Base-by-base conservation (phyloP, 53 echinoderm and acorn worm genomes). In the Mesocentrotus franciscanus region DNA sequence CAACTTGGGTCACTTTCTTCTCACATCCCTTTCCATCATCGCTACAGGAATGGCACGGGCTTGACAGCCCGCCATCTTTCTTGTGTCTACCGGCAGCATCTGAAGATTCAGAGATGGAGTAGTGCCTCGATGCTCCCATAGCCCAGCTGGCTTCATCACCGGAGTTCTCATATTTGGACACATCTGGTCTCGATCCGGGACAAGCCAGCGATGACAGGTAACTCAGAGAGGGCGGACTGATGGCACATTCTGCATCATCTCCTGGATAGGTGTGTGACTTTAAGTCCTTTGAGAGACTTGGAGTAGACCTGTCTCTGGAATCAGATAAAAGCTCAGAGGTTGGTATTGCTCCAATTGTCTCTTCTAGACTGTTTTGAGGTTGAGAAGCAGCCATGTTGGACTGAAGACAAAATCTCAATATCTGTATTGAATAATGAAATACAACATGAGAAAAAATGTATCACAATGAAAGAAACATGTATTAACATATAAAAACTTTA, bases 11-110 rank as follows among this genome's bases (percentile, higher is more conserved):
- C 39, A 93, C 95, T 84, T 90, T 95, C 90, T 98, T 95, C 94
- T 96, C 97, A 75, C 99, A 99, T 60, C 90, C 95, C 49, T 96
- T 95, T 33, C 90, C 97, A 22, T 96, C 97, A 49, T 97, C 96
- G 39, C 95, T 92, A 33, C 94, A 94, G 90, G 96, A 60, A 9
- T 61, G 83, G 20, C 79, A 93, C 0, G 59, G 49, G 32, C 79
- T 79, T 2, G 79, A 78, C 39, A 56, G 56, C 11, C 56, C 56
- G 14, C 75, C 55, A 24, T 92, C 92, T 92, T 56, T 92, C 55
- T 72, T 72, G 71, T 56, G 71, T 35, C 5, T 72, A 17, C 75
- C 56, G 74, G 74, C 39, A 91, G 58, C 66, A 24, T 91, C 91
- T 5, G 91, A 91, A 0, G 91, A 61, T 15, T 91, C 91, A 1